Evolutionary conservation across 1,140 invertebrate species (phyloP), one percentile per base, ranked within the genome.

Genomic region (Drosophila littoralis): DNA sequence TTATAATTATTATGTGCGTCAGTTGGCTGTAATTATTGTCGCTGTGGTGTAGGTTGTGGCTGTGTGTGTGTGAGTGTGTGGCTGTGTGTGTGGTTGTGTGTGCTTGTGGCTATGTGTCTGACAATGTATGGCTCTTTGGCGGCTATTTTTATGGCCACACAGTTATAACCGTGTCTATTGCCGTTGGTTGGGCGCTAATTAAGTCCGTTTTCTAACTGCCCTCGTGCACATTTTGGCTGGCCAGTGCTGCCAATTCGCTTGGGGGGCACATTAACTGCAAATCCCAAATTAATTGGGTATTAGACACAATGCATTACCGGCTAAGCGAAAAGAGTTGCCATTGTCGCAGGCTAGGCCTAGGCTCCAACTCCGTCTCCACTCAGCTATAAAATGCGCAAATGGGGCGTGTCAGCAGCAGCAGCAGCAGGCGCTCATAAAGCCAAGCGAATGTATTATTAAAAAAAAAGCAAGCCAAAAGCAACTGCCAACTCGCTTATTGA

Each of bases 241-340:
- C 1, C 28, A 22, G 61, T 6, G 61, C 48, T 66, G 52, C 51
- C 70, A 67, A 63, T 57, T 69, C 71, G 66, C 72, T 57, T 43
- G 50, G 50, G 71, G 65, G 71, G 58, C 59, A 71, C 72, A 75
- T 75, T 75, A 75, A 75, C 32, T 35, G 59, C 57, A 88, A 86
- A 86, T 88, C 83, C 84, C 66, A 83, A 86, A 86, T 86, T 88
- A 86, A 86, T 86, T 86, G 79, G 83, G 83, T 89, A 86, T 86
- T 86, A 86, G 68, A 79, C 71, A 70, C 68, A 75, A 70, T 75
- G 73, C 67, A 75, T 75, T 75, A 75, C 58, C 28, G 35, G 45
- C 59, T 46, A 60, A 69, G 57, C 50, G 51, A 70, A 58, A 63
- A 58, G 58, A 65, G 59, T 59, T 75, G 58, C 8, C 55, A 33